These are phyloP conservation scores for Eremophila alpestris DNA, from an alignment of 2,797 vertebrate genomes.

Conservation along the genomic window DNA sequence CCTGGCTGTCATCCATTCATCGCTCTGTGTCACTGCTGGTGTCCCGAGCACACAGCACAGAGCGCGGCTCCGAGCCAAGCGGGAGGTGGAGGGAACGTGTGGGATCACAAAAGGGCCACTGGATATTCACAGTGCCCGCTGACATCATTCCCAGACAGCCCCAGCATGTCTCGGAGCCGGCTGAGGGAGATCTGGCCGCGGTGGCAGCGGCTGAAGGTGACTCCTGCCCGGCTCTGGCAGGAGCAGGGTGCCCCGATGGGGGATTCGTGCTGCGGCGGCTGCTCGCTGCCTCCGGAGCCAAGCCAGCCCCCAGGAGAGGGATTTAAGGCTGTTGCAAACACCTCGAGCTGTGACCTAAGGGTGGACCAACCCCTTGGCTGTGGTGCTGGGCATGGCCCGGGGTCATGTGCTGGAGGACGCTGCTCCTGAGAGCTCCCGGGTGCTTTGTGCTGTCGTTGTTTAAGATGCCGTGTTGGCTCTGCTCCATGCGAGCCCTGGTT, in stretches of 20 bases:
- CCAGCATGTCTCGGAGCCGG: accelerated
- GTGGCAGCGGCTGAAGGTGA: constrained; percentile 22
- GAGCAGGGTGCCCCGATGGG: not conserved
- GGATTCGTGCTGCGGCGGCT: not conserved
- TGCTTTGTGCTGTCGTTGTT: not conserved
- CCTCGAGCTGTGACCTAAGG: not conserved
- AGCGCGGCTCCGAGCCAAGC: not conserved
- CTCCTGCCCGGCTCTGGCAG: not conserved
- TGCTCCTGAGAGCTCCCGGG: not conserved
- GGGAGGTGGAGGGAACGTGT: not conserved
- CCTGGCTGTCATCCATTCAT: constrained; percentile 23
- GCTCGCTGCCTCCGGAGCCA: not conserved
- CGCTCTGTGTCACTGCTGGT: not conserved
- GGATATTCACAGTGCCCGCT: not conserved
- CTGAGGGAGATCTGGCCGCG: not conserved
- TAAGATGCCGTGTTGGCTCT: not conserved
- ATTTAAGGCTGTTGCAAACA: not conserved
- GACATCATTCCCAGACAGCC: constrained; percentile 37
- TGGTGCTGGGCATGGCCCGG: not conserved
- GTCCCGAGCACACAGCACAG: not conserved
- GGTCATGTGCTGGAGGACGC: not conserved
- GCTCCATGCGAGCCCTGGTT: not conserved
- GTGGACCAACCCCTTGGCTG: not conserved
- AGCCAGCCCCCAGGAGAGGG: accelerated
- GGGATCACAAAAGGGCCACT: not conserved